These are phyloP conservation scores for Listronotus bonariensis DNA, from an alignment of 1,140 invertebrate genomes.

Conservation along the genomic window DNA sequence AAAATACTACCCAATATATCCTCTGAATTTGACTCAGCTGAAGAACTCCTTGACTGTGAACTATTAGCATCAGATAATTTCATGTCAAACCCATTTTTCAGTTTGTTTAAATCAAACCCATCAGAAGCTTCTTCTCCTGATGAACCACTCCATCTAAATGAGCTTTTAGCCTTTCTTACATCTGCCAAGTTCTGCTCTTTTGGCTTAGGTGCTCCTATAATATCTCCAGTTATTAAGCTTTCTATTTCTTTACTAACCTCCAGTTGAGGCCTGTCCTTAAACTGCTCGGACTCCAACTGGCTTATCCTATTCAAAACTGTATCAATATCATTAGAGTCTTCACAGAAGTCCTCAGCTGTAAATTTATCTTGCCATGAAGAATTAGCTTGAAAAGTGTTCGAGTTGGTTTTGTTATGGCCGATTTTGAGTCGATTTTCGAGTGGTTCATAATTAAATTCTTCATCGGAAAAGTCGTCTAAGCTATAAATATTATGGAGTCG, in stretches of 20 bases:
- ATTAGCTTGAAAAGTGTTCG: background rate
- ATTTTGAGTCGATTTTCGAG: background rate
- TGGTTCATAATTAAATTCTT: background rate
- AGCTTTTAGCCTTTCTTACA: background rate
- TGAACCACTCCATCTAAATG: background rate
- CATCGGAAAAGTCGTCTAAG: constrained; percentile 15
- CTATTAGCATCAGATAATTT: no score
- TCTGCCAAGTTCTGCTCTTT: background rate
- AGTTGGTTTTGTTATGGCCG: background rate
- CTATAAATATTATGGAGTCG: constrained; percentile 1
- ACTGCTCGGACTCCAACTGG: background rate
- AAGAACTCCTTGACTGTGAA: no score
- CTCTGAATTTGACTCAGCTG: no score
- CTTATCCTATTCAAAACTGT: constrained; percentile 1
- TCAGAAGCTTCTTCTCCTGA: background rate
- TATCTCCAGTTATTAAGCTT: constrained; percentile 2
- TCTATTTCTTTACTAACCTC: constrained; percentile 8
- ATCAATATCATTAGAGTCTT: constrained; percentile 18
- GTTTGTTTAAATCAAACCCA: no score
- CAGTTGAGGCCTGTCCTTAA: background rate
- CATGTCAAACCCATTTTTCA: no score
- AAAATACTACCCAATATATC: no score
- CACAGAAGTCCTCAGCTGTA: constrained; percentile 15
- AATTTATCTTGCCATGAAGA: constrained; percentile 15
- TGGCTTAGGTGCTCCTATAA: background rate